phyloP scores from a whole-genome alignment of 2,113 vertebrate genomes.

The Cercocebus atys region DNA sequence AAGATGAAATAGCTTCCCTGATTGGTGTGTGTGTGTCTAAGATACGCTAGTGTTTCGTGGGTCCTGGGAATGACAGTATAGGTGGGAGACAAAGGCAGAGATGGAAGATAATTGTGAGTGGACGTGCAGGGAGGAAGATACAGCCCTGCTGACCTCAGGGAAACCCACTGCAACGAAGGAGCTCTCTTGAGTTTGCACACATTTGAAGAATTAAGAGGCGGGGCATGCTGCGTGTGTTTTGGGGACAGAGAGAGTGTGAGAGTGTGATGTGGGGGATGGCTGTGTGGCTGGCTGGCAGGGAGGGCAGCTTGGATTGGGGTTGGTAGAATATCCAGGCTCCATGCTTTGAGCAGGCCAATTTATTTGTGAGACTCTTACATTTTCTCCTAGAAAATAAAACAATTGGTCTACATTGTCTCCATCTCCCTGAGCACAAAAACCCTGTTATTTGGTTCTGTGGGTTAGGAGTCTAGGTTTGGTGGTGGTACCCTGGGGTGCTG shows the following conservation, averaged over 20 bases:
- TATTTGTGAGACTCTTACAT: not conserved
- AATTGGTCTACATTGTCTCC: fast-evolving
- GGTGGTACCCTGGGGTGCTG: not conserved
- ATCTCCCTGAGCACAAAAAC: not conserved
- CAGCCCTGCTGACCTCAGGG: not conserved
- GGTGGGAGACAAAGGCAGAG: not conserved
- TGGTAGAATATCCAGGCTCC: not conserved
- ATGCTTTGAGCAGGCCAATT: not conserved
- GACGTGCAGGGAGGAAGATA: not conserved
- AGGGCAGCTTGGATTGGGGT: not conserved
- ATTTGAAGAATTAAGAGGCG: not conserved
- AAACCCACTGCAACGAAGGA: not conserved
- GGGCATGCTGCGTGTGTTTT: no score
- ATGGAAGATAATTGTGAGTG: not conserved
- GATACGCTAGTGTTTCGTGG: not conserved
- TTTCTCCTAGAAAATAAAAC: not conserved
- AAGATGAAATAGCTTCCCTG: not conserved
- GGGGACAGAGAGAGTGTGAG: not conserved
- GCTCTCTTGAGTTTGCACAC: not conserved
- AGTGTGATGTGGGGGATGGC: not conserved
- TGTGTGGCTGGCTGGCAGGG: not conserved
- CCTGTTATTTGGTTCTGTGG: not conserved
- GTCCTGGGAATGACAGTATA: not conserved
- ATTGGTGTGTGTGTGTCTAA: not conserved
- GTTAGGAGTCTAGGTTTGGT: not conserved